Percentiles rank a stretch among this genome's conserved stretches.
These are phyloP conservation scores for Enteromius paludinosus DNA, from an alignment of 2,797 vertebrate species.

Conservation along the genomic window DNA sequence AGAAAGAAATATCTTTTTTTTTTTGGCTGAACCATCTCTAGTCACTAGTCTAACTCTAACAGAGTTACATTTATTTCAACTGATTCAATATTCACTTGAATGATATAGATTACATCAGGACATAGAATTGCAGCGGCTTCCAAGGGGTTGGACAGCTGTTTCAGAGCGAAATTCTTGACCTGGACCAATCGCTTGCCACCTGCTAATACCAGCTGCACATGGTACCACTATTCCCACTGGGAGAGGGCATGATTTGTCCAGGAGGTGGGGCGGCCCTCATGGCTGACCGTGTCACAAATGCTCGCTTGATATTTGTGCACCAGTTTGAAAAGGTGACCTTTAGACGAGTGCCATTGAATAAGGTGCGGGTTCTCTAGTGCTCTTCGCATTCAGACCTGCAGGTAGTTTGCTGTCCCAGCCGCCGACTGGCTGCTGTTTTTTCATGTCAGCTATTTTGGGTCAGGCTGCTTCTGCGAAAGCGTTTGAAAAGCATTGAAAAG, in stretches of 20 bases:
- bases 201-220: slow-evolving; percentile 56
- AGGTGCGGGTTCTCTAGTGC: neutral
- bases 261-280: slow-evolving; percentile 21
- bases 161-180: slow-evolving; percentile 44
- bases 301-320: slow-evolving; percentile 47
- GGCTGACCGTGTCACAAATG: slow-evolving; percentile 43
- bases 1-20: neutral
- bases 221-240: slow-evolving; percentile 39
- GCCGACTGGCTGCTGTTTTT: neutral
- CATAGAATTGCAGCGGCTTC: slow-evolving; percentile 34
- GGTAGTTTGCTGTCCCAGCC: neutral
- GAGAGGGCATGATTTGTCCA: slow-evolving; percentile 29
- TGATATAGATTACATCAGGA: neutral
- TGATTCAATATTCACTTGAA: neutral
- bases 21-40: neutral
- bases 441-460: slow-evolving; percentile 24
- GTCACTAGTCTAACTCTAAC: neutral
- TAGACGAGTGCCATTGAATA: slow-evolving; percentile 19
- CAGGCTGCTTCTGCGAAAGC: neutral
- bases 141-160: slow-evolving; percentile 61
- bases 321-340: slow-evolving; percentile 59
- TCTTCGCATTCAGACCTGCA: neutral
- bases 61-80: neutral
- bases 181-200: slow-evolving; percentile 51
- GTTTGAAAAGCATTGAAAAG: neutral